Conservation (phyloP, 2,888 invertebrate genomes). For the Parelbella ahira region DNA sequence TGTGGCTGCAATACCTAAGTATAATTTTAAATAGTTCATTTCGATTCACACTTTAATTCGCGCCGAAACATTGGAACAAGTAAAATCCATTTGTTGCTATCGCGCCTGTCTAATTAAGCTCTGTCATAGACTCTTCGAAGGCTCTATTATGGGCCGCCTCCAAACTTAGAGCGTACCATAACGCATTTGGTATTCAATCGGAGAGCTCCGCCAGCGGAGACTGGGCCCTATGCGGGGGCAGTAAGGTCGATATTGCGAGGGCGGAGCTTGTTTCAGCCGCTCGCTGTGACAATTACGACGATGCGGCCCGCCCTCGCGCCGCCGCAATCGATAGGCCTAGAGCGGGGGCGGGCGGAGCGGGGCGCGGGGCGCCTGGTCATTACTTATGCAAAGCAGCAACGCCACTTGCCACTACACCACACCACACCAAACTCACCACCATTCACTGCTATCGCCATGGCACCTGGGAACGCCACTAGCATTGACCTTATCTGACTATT, state of each 20-base stretch:
- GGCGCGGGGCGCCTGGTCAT: constrained; percentile 48
- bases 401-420: constrained; percentile 40
- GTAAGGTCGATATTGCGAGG: constrained; percentile 68
- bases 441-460: no score
- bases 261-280: constrained; percentile 58
- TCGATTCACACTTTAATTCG: constrained; percentile 40
- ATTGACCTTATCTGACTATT: constrained; percentile 33
- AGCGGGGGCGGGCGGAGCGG: constrained; percentile 71
- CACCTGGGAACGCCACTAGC: no score
- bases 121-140: constrained; percentile 80
- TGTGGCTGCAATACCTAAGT: constrained; percentile 36
- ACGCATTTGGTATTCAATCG: constrained; percentile 73
- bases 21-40: constrained; percentile 48
- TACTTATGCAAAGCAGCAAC: constrained; percentile 78
- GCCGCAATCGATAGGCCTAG: constrained; percentile 86
- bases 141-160: constrained; percentile 77
- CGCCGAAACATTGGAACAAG: constrained; percentile 65
- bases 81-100: constrained; percentile 76
- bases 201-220: constrained; percentile 37
- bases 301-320: constrained; percentile 81
- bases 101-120: constrained; percentile 79
- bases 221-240: constrained; percentile 59
- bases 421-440: constrained; percentile 14
- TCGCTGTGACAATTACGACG: constrained; percentile 79
- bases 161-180: constrained; percentile 76